Evolutionary conservation across 2,888 invertebrate genomes (phyloP).

Genomic region (Chrysolina oricalcia): DNA sequence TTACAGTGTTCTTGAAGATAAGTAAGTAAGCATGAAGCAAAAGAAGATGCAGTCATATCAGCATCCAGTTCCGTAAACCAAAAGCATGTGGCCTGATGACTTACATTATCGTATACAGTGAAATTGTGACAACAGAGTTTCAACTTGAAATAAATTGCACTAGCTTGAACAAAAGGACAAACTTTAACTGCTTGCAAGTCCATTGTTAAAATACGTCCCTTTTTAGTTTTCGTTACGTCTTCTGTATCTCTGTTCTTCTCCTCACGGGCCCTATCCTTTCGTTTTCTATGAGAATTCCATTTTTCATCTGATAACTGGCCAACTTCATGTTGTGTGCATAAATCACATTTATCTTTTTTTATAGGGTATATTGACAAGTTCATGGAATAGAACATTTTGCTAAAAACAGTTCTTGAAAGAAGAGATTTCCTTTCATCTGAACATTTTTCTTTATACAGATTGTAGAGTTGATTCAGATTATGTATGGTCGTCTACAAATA

Average conservation of each 20-base stretch:
- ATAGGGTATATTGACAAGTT: constrained; percentile 39
- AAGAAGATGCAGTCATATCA: constrained; percentile 52
- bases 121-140: constrained; percentile 61
- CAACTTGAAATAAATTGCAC: constrained; percentile 57
- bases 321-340: constrained; percentile 45
- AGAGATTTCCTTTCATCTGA: constrained; percentile 15
- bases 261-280: constrained; percentile 19
- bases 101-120: constrained; percentile 56
- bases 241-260: constrained; percentile 29
- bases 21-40: constrained; percentile 54
- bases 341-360: constrained; percentile 47
- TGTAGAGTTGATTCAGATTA: constrained; percentile 32
- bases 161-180: constrained; percentile 53
- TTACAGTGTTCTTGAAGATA: constrained; percentile 34
- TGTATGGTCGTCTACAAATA: constrained; percentile 52
- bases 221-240: not conserved
- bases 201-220: constrained; percentile 25
- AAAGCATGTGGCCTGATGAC: constrained; percentile 53
- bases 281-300: constrained; percentile 26
- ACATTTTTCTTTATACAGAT: constrained; percentile 26
- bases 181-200: constrained; percentile 50
- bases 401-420: constrained; percentile 2
- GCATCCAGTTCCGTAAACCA: constrained; percentile 55
- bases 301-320: constrained; percentile 33
- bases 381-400: constrained; percentile 20